Conservation (phyloP, 1,140 invertebrate species). For the Lepidostoma basale region DNA sequence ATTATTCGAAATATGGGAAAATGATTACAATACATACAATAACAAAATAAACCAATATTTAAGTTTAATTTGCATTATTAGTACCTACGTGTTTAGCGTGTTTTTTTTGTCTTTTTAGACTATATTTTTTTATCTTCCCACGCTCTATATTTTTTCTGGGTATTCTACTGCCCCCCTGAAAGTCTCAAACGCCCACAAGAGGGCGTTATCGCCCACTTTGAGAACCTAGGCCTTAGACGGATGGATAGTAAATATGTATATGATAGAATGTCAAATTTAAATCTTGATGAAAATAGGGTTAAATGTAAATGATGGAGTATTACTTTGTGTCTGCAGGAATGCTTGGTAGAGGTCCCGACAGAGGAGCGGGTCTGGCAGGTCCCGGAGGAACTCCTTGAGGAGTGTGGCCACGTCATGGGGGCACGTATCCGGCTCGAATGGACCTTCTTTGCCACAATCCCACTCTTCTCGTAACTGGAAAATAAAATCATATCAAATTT, state of each 20-base stretch:
- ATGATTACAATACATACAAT: no score
- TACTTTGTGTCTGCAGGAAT: slow-evolving; percentile 91
- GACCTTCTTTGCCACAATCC: slow-evolving; percentile 79
- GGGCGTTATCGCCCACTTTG: not conserved
- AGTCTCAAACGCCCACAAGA: not conserved
- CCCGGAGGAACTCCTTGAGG: slow-evolving; percentile 91
- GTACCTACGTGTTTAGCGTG: no score
- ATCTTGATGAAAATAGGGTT: not conserved
- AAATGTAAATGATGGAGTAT: no score
- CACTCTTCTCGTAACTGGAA: slow-evolving; percentile 88
- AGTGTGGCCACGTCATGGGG: slow-evolving; percentile 92
- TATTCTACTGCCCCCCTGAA: no score
- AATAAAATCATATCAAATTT: not conserved
- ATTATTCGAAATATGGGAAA: no score
- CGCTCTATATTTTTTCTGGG: not conserved
- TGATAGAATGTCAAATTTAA: no score
- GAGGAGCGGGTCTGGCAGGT: slow-evolving; percentile 90
- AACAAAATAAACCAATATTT: no score
- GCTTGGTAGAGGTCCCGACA: slow-evolving; percentile 87
- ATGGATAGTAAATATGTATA: no score
- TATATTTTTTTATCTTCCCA: no score
- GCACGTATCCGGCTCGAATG: slow-evolving; percentile 79
- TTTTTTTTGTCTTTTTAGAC: no score
- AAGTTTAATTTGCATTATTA: no score
- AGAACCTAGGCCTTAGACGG: no score